These are phyloP conservation scores for Rostratula benghalensis DNA, from an alignment of 2,113 vertebrate genomes.

Conservation along the genomic window DNA sequence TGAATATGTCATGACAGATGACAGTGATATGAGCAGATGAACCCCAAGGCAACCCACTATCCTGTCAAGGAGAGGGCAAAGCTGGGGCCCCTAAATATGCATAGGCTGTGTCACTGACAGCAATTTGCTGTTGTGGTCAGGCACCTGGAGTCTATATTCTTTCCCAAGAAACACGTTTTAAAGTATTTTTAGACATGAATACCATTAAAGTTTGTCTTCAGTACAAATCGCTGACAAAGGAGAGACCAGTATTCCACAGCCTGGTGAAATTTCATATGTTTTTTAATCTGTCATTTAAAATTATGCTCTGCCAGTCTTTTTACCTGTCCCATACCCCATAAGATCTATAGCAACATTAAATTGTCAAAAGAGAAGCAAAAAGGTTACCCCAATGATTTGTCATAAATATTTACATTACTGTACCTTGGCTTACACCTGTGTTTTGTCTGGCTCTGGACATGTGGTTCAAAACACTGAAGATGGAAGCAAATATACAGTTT, in stretches of 20 bases:
- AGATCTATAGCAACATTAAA: not conserved
- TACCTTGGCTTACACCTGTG: not conserved
- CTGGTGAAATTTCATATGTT: not conserved
- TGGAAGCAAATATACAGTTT: not conserved
- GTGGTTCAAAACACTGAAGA: not conserved
- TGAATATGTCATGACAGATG: constrained; percentile 62
- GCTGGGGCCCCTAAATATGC: constrained; percentile 49
- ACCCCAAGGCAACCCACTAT: constrained; percentile 25
- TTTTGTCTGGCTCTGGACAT: not conserved
- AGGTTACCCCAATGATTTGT: not conserved
- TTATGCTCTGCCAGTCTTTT: not conserved
- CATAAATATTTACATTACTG: not conserved
- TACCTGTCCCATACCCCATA: not conserved
- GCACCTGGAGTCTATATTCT: not conserved
- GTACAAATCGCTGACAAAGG: not conserved
- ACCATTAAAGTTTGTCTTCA: not conserved
- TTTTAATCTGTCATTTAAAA: not conserved
- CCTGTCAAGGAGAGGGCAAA: constrained; percentile 40
- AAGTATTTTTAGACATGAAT: constrained; percentile 49
- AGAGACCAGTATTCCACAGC: not conserved
- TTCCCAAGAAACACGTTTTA: constrained; percentile 9
- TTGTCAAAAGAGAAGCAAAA: not conserved
- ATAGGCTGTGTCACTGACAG: constrained; percentile 45
- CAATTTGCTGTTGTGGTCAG: constrained; percentile 51
- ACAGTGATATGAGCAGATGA: constrained; percentile 56